Conservation (phyloP, 1,140 invertebrate genomes). For the Hetaerina americana region DNA sequence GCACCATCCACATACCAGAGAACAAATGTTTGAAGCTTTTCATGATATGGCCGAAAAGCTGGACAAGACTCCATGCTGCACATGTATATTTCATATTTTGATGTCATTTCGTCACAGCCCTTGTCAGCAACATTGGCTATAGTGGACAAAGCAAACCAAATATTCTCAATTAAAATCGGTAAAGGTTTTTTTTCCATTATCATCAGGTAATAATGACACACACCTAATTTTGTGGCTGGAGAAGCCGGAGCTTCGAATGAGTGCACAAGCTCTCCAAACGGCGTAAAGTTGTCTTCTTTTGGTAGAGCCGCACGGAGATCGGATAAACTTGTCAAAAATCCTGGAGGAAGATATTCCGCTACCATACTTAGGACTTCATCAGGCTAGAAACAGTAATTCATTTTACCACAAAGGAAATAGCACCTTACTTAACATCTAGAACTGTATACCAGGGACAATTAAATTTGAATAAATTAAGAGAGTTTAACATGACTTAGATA, state of each 20-base stretch:
- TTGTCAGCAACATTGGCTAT: conserved; percentile 3
- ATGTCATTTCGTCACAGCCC: conserved; percentile 12
- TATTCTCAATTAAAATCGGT: too few relatives aligned
- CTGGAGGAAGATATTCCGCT: conserved; percentile 36
- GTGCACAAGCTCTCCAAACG: conserved; percentile 53
- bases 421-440: too few relatives aligned
- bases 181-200: too few relatives aligned
- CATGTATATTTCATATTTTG: conserved; percentile 69
- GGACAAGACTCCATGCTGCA: conserved; percentile 46
- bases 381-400: conserved; percentile 52
- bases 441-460: too few relatives aligned
- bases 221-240: neutral
- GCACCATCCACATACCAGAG: conserved; percentile 93
- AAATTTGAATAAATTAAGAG: too few relatives aligned
- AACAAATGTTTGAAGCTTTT: conserved; percentile 78
- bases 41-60: conserved; percentile 67
- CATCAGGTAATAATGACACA: neutral
- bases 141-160: neutral
- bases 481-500: too few relatives aligned
- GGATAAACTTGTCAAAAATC: conserved; percentile 51
- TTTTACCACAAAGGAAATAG: too few relatives aligned
- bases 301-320: conserved; percentile 48
- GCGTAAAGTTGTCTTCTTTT: conserved; percentile 58
- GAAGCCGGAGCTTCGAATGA: conserved; percentile 28
- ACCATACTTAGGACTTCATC: conserved; percentile 69